Evolutionary conservation across 2,113 vertebrate genomes (phyloP).

Genomic region (Montifringilla adamsi): DNA sequence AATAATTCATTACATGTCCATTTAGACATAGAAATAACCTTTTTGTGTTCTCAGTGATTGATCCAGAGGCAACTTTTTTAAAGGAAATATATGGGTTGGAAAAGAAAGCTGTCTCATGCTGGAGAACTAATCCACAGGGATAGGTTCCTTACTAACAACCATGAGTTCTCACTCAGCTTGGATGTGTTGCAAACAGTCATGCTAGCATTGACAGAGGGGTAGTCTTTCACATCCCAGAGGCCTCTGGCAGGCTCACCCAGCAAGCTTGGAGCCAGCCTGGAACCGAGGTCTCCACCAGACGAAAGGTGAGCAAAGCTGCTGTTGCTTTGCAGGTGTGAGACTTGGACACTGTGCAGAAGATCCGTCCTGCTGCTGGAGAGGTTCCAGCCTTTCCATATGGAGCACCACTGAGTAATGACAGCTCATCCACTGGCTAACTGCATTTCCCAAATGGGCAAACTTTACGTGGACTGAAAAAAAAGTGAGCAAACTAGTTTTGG

Average conservation of each 20-base stretch:
- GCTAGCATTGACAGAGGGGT: not conserved
- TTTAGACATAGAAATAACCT: not conserved
- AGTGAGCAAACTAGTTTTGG: not conserved
- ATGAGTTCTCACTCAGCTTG: not conserved
- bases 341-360: not conserved
- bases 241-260: not conserved
- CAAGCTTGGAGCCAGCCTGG: not conserved
- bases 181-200: not conserved
- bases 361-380: not conserved
- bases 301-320: not conserved
- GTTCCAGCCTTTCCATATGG: not conserved
- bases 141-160: not conserved
- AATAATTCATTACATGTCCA: not conserved
- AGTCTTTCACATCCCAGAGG: not conserved
- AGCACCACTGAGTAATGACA: fast-evolving
- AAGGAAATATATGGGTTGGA: not conserved
- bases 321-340: not conserved
- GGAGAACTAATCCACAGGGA: not conserved
- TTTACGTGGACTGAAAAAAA: not conserved
- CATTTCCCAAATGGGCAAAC: not conserved
- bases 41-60: not conserved
- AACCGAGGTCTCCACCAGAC: not conserved
- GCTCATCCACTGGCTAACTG: not conserved
- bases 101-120: not conserved
- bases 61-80: not conserved